phyloP scores from a whole-genome alignment of 2,888 invertebrate genomes.

The Phorcus lineatus region DNA sequence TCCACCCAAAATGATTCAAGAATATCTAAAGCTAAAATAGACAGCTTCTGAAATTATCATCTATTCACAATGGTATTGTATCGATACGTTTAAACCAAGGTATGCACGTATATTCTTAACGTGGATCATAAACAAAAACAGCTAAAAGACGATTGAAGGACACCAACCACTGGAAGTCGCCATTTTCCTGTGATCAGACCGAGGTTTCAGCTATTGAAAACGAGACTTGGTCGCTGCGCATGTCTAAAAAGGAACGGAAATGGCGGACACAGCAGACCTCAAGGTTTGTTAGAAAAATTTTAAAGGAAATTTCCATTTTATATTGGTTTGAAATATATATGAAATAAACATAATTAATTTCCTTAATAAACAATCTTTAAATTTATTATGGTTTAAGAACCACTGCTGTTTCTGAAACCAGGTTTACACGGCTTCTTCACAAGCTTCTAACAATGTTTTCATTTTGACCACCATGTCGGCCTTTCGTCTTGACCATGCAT shows the following conservation, averaged over 20 bases:
- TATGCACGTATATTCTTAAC: too few species aligned
- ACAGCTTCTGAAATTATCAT: too few species aligned
- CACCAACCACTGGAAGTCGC: conserved; percentile 27
- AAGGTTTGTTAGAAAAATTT: conserved; percentile 48
- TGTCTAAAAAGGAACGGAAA: conserved; percentile 47
- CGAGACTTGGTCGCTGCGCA: conserved; percentile 37
- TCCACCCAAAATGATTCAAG: too few species aligned
- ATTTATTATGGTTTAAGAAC: too few species aligned
- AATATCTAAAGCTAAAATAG: too few species aligned
- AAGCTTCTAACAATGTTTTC: conserved; percentile 4
- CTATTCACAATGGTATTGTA: too few species aligned
- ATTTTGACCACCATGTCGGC: conserved; percentile 21
- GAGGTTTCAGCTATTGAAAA: conserved; percentile 1
- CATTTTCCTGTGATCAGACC: conserved; percentile 10
- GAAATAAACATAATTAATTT: too few species aligned
- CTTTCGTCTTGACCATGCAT: not conserved
- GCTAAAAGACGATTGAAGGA: not conserved
- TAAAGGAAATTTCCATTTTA: not conserved
- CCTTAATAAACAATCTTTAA: too few species aligned
- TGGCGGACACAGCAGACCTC: conserved; percentile 68
- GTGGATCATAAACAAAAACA: not conserved
- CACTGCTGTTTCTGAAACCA: too few species aligned
- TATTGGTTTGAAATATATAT: not conserved
- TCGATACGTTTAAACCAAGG: too few species aligned
- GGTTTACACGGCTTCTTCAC: not conserved